A percentile compares a stretch with the other conserved stretches of the same genome.
Evolutionary conservation across 2,113 vertebrate species (phyloP).

Genomic region (Clupea harengus): DNA sequence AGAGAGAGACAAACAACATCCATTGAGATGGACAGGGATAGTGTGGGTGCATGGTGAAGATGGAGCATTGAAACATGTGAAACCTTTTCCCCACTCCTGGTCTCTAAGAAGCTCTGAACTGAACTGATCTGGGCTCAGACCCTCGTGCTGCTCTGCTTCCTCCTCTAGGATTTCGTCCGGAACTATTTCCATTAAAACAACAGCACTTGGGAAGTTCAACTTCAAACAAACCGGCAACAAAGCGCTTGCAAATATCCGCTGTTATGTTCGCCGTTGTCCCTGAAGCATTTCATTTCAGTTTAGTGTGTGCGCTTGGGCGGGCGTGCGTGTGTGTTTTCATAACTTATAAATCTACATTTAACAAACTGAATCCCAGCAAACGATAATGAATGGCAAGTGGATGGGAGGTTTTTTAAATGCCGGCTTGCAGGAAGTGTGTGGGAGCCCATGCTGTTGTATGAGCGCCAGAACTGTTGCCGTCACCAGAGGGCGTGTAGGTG

Average conservation of each 20-base stretch:
- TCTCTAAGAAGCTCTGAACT: neutral
- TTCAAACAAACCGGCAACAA: too few relatives aligned
- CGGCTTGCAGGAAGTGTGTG: neutral
- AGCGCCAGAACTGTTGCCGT: neutral
- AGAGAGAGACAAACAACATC: too few relatives aligned
- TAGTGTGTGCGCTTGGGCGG: neutral
- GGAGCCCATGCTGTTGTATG: neutral
- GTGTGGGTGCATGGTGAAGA: too few relatives aligned
- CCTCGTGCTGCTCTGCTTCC: neutral
- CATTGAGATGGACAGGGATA: too few relatives aligned
- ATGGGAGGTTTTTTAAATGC: neutral
- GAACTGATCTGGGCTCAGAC: too few relatives aligned
- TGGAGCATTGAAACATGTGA: too few relatives aligned
- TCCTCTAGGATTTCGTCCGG: neutral
- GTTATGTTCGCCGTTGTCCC: neutral
- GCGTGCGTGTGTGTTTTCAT: neutral
- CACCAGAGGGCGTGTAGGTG: neutral
- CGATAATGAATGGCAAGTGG: neutral
- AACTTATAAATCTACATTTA: too few relatives aligned
- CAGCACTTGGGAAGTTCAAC: neutral
- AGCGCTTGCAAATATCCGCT: too few relatives aligned
- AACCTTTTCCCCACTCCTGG: neutral
- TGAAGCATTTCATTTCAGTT: neutral
- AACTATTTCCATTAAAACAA: neutral
- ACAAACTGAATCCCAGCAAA: neutral